phyloP scores from a whole-genome alignment of 2,113 vertebrate genomes.

The Mesembrinibis cayennensis region DNA sequence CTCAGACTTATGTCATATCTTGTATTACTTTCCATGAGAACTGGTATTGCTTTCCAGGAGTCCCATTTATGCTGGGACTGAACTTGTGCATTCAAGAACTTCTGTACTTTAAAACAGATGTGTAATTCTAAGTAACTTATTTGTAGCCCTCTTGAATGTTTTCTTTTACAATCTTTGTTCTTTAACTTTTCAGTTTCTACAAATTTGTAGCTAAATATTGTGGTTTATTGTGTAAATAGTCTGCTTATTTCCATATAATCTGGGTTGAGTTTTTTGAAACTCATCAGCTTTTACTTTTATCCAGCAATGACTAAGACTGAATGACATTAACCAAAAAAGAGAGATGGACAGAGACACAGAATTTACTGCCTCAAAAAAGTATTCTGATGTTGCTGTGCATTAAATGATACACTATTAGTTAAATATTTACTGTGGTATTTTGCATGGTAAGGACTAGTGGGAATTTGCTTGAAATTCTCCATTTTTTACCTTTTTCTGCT shows the following conservation, averaged over 20 bases:
- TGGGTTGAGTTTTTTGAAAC: neutral
- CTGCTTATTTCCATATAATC: neutral
- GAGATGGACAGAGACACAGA: neutral
- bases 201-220: neutral
- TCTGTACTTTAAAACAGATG: neutral
- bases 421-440: constrained; percentile 40
- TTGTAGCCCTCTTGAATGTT: neutral
- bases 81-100: neutral
- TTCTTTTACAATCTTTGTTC: neutral
- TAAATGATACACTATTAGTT: constrained; percentile 49
- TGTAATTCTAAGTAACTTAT: neutral
- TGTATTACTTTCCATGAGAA: neutral
- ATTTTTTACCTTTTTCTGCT: constrained; percentile 5
- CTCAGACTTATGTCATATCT: neutral
- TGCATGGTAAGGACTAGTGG: constrained; percentile 26
- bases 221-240: neutral
- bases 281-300: neutral
- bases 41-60: neutral
- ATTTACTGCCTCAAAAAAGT: neutral
- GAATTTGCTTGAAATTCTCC: constrained; percentile 36
- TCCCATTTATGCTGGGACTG: neutral
- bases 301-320: neutral
- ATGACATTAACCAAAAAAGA: neutral
- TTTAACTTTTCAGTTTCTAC: constrained; percentile 25
- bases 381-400: constrained; percentile 3